A percentile compares a stretch with the other conserved stretches of the same genome.
These are phyloP conservation scores for Phylloscopus whistleri DNA, from an alignment of 2,113 vertebrate genomes.

Conservation along the genomic window DNA sequence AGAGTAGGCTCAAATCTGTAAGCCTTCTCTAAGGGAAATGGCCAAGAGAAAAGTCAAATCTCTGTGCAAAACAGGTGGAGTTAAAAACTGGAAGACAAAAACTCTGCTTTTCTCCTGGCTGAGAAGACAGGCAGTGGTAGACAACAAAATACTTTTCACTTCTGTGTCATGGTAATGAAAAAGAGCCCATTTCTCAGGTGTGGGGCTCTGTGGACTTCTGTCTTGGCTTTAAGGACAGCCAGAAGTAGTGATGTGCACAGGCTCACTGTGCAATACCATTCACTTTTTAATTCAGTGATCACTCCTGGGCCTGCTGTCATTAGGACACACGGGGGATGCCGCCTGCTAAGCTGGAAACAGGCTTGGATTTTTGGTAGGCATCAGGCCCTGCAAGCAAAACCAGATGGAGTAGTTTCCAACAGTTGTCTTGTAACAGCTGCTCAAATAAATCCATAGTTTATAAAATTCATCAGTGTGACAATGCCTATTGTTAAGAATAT, in stretches of 20 bases:
- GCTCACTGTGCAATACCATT: background rate
- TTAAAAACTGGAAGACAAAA: background rate
- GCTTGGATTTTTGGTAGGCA: rapidly evolving
- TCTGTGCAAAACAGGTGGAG: background rate
- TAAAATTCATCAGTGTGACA: background rate
- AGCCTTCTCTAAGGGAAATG: background rate
- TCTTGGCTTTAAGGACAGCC: background rate
- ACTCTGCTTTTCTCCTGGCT: background rate
- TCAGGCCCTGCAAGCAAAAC: no score
- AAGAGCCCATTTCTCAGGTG: background rate
- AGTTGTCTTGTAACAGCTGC: background rate
- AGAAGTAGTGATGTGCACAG: background rate
- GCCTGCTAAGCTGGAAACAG: background rate
- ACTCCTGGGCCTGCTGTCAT: background rate
- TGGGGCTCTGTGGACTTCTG: no score
- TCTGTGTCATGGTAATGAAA: background rate
- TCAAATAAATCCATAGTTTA: background rate
- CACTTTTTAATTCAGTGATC: background rate
- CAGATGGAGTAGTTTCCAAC: background rate
- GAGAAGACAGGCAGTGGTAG: background rate
- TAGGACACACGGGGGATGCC: rapidly evolving
- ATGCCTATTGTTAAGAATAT: background rate
- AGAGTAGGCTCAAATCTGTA: background rate
- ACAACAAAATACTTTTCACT: background rate
- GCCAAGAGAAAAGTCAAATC: background rate